Evolutionary conservation across 35 echinoderm and acorn worm species (phyloP).

Genomic region (Patiria miniata): DNA sequence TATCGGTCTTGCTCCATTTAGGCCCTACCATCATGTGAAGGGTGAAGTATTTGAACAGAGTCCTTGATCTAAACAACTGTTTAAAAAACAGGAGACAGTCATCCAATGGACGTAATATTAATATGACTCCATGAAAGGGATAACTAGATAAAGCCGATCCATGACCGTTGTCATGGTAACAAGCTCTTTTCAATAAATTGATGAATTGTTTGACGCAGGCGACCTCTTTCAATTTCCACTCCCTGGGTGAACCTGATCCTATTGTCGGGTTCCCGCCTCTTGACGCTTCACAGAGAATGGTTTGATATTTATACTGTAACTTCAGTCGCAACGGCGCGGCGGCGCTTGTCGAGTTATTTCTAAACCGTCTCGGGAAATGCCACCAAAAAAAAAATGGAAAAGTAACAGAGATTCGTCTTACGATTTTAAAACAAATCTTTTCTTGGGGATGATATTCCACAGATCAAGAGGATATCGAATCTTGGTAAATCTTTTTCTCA

Average conservation of each 20-base stretch:
- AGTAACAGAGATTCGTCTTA: constrained; percentile 16
- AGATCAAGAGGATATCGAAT: constrained; percentile 17
- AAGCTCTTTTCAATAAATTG: constrained; percentile 21
- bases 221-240: constrained; percentile 13
- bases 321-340: constrained; percentile 2
- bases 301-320: constrained; percentile 12
- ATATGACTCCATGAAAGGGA: no score
- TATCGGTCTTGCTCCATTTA: constrained; percentile 20
- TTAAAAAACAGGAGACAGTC: no score
- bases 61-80: background rate
- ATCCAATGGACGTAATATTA: no score
- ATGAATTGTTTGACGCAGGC: constrained; percentile 8
- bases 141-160: no score
- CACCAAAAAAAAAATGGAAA: background rate
- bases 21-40: background rate
- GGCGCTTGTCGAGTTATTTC: background rate
- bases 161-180: background rate
- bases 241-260: background rate
- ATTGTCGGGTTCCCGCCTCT: background rate
- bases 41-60: constrained; percentile 8
- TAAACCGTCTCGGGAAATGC: background rate
- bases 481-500: background rate
- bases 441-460: constrained; percentile 28
- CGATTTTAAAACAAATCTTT: constrained; percentile 3
- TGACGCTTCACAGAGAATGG: background rate